phyloP scores from a whole-genome alignment of 2,113 vertebrate species.

The Salvator merianae region DNA sequence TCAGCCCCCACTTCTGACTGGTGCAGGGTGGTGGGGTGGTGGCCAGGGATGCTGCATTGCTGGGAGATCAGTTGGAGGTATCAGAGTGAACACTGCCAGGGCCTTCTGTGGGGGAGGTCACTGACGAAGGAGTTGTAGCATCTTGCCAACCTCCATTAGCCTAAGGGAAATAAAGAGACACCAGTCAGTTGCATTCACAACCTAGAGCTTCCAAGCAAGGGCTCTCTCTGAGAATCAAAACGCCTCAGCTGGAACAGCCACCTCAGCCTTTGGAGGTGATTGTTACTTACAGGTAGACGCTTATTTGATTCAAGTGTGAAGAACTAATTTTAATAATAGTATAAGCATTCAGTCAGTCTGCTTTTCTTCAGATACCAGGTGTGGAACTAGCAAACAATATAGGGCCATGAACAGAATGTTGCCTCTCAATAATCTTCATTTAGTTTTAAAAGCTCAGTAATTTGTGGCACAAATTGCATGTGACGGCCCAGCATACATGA shows the following conservation, averaged over 20 bases:
- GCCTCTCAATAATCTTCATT: not conserved
- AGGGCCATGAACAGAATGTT: not conserved
- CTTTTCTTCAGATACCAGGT: not conserved
- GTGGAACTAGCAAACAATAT: not conserved
- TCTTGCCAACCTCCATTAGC: conserved; percentile 99
- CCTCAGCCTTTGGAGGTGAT: not conserved
- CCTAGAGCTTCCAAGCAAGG: not conserved
- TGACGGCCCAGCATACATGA: not conserved
- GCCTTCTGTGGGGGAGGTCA: conserved; percentile 99
- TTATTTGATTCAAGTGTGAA: not conserved
- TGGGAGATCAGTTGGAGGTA: conserved; percentile 98
- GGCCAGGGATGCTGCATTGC: conserved; percentile 79
- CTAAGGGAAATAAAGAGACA: conserved; percentile 73
- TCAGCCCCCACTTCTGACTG: conserved; percentile 63
- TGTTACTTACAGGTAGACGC: not conserved
- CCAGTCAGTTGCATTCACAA: conserved; percentile 37
- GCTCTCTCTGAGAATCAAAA: not conserved
- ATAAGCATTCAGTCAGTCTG: not conserved
- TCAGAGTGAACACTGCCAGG: conserved; percentile 98
- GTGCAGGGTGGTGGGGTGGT: conserved; percentile 63
- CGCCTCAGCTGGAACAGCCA: not conserved
- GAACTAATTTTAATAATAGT: not conserved
- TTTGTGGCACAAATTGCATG: not conserved
- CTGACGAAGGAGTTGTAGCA: conserved; percentile 95
- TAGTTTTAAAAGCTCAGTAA: not conserved